These are phyloP conservation scores for Thymelicus sylvestris DNA, from an alignment of 2,888 invertebrate species.

Conservation along the genomic window DNA sequence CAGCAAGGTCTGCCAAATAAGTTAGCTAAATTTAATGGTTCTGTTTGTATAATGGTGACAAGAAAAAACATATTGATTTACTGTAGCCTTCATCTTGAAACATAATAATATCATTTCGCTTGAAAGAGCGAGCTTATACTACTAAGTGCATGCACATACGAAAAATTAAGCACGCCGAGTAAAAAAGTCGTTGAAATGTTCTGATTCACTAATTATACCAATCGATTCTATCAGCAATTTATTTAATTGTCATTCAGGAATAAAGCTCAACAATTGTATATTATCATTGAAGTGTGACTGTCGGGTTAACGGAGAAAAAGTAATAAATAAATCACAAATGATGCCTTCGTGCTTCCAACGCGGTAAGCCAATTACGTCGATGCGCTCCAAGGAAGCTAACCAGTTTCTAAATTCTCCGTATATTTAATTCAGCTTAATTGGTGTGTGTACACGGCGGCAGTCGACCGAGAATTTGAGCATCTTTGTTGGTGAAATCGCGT, in stretches of 20 bases:
- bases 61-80: slow-evolving; percentile 24
- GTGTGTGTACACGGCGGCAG: slow-evolving; percentile 78
- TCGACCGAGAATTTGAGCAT: slow-evolving; percentile 79
- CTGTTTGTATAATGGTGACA: slow-evolving; percentile 31
- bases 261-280: slow-evolving; percentile 21
- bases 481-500: slow-evolving; percentile 76
- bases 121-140: too few relatives aligned
- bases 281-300: slow-evolving; percentile 54
- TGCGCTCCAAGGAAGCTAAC: slow-evolving; percentile 83
- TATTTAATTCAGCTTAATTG: slow-evolving; percentile 83
- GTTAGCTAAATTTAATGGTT: slow-evolving; percentile 28
- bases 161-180: too few relatives aligned
- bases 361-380: slow-evolving; percentile 81
- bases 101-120: too few relatives aligned
- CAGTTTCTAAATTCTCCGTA: slow-evolving; percentile 84
- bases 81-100: not conserved
- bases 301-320: slow-evolving; percentile 54
- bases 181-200: slow-evolving; percentile 6
- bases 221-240: not conserved
- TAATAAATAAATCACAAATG: slow-evolving; percentile 75
- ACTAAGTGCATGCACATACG: too few relatives aligned
- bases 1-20: slow-evolving; percentile 36
- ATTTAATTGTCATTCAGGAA: slow-evolving; percentile 11
- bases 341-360: slow-evolving; percentile 74
- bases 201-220: not conserved